phyloP scores from a whole-genome alignment of 2,113 vertebrate genomes.

The Delphinus delphis region DNA sequence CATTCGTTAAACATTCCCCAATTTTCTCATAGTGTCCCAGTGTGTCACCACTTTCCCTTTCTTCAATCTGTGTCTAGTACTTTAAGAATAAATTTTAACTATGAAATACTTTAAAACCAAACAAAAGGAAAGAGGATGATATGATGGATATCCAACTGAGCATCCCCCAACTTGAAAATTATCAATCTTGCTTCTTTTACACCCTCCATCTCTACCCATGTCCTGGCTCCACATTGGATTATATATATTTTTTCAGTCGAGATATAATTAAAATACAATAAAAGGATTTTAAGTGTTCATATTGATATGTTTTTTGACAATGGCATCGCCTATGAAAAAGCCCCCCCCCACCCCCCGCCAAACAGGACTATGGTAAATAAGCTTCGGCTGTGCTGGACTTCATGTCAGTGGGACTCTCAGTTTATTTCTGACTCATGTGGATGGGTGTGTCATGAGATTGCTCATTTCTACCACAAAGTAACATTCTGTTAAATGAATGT shows the following conservation, averaged over 20 bases:
- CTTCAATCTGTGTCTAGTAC: neutral
- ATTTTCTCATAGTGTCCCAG: neutral
- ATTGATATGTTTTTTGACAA: neutral
- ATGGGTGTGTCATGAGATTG: neutral
- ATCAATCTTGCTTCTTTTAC: neutral
- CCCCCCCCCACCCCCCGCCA: too few species aligned
- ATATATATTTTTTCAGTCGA: neutral
- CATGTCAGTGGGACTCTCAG: neutral
- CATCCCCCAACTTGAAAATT: neutral
- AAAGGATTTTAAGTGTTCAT: neutral
- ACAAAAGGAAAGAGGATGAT: neutral
- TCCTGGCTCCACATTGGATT: too few species aligned
- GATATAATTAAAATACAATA: too few species aligned
- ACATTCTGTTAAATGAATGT: neutral
- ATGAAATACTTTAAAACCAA: neutral
- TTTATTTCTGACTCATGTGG: neutral
- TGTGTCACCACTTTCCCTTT: neutral
- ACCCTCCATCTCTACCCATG: rapidly evolving
- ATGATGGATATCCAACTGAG: rapidly evolving
- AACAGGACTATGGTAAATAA: too few species aligned
- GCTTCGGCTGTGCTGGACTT: too few species aligned
- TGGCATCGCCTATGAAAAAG: neutral
- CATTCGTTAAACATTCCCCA: neutral
- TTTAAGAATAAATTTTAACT: neutral
- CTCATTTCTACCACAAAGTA: neutral